Conservation (phyloP, 2,113 vertebrate genomes). For the Microcebus tavaratra region DNA sequence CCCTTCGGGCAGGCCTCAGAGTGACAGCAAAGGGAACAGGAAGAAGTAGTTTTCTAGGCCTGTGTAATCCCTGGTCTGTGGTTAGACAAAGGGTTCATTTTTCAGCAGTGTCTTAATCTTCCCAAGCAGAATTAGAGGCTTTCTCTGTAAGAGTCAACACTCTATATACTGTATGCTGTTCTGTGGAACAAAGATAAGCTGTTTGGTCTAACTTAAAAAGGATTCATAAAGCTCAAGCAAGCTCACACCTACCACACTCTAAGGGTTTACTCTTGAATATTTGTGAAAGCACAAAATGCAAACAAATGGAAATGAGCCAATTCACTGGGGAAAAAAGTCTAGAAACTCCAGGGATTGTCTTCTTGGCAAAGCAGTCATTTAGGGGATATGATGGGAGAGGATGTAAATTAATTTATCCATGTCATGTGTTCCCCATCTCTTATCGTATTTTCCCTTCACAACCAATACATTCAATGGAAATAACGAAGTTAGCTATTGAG, state of each 20-base stretch:
- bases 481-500: not conserved
- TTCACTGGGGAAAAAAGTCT: not conserved
- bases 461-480: not conserved
- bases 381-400: not conserved
- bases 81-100: constrained; percentile 77
- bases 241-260: constrained; percentile 50
- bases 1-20: constrained; percentile 56
- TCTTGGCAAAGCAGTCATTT: not conserved
- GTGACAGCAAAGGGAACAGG: not conserved
- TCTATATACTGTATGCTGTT: constrained; percentile 67
- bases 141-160: constrained; percentile 77
- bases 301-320: constrained; percentile 57
- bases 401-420: constrained; percentile 47
- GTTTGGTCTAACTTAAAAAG: constrained; percentile 73
- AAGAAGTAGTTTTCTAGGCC: not conserved
- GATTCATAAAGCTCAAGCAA: constrained; percentile 61
- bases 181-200: constrained; percentile 84
- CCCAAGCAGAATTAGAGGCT: constrained; percentile 72
- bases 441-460: not conserved
- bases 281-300: constrained; percentile 58
- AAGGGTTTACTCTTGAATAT: constrained; percentile 55
- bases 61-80: constrained; percentile 46
- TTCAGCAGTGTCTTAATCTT: constrained; percentile 82
- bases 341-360: constrained; percentile 40
- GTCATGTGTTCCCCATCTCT: not conserved